Evolutionary conservation across 2,113 vertebrate species (phyloP), one percentile per base, ranked within the genome.

Genomic region (Archilochus colubris): DNA sequence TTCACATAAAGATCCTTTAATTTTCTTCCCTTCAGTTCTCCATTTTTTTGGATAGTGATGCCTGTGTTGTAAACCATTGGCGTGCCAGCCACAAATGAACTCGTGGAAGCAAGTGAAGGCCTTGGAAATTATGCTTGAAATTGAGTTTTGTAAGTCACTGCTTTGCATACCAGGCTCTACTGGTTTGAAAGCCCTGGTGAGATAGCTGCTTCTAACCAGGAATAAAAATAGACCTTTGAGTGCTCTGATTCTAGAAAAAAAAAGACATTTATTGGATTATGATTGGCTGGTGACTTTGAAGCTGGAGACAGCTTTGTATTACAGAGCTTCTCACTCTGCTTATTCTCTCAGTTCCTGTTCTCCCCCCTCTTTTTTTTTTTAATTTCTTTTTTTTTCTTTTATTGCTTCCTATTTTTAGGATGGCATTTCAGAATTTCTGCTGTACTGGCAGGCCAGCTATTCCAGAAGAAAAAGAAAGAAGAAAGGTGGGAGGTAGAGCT

Each of bases 281-380:
- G 81, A 93, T 94, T 94, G 94, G 89, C 91, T 92, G 84, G 10
- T 82, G 67, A 51, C 87, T 92, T 92, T 80, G 84, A 94, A 96
- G 72, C 92, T 89, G 64, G 91, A 92, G 70, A 63, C 58, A 77
- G 88, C 92, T 96, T 91, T 94, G 9, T 94, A 27, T 94, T 90
- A 89, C 70, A 92, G 61, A 90, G 88, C 86, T 94, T 81, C 58
- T 95, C 81, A 69, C 75, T 92, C 84, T 77, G 63, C 94, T 88
- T 88, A 75, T 90, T 96, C 88, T 96, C 85, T 82, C 86, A 82
- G 85, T 93, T 95, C 88, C 92, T 10, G 11, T 87, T 73, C 40
- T 27, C 9, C 5, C 13, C 55, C 14, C 8, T 3, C 8, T 31
- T 22, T 36, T 8, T 10, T 46, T 20, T 18, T 23, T 20, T 58